Evolutionary conservation across 2,113 vertebrate species (phyloP).

Genomic region (Notothenia rossii): DNA sequence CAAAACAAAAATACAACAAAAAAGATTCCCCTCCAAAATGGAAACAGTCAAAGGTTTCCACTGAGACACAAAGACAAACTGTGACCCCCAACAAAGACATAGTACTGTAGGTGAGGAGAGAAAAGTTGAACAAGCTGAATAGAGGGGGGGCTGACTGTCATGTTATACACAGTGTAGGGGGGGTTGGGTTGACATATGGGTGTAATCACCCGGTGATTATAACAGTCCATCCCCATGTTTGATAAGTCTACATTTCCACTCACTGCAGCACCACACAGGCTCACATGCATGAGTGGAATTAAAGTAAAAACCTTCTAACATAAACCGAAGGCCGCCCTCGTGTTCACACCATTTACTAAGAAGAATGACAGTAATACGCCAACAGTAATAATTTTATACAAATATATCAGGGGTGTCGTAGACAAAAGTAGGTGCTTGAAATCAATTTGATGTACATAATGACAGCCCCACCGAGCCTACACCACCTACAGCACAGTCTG

Average conservation of each 20-base stretch:
- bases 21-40: conserved; percentile 81
- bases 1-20: conserved; percentile 76
- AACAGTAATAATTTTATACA: conserved; percentile 75
- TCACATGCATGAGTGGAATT: conserved; percentile 49
- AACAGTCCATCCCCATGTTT: conserved; percentile 72
- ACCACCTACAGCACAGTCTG: conserved; percentile 48
- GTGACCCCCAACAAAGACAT: conserved; percentile 79
- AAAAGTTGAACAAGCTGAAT: conserved; percentile 48
- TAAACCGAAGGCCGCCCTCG: conserved; percentile 45
- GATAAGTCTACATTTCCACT: conserved; percentile 53
- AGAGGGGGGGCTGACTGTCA: conserved; percentile 60
- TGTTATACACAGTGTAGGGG: conserved; percentile 64
- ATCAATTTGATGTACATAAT: conserved; percentile 59
- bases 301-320: conserved; percentile 52
- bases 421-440: conserved; percentile 60
- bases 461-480: conserved; percentile 44
- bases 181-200: conserved; percentile 37
- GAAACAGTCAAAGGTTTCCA: conserved; percentile 78
- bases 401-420: conserved; percentile 62
- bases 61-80: conserved; percentile 76
- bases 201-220: conserved; percentile 59
- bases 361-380: conserved; percentile 63
- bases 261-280: conserved; percentile 50
- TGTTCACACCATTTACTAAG: conserved; percentile 48
- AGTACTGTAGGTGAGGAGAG: conserved; percentile 55